Evolutionary conservation across 2,113 vertebrate genomes (phyloP).

Genomic region (Actinemys pallida): DNA sequence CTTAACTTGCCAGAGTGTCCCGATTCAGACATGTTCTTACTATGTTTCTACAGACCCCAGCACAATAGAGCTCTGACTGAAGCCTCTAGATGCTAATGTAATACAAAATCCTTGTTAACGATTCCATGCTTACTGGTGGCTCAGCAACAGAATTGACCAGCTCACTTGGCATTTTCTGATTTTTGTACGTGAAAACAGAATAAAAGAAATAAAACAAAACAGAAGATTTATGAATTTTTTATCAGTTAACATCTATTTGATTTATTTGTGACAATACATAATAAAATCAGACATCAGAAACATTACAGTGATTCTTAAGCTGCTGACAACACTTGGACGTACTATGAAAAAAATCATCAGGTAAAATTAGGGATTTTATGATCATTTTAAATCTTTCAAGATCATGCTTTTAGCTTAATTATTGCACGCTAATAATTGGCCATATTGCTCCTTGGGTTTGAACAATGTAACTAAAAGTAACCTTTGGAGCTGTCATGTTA

Average conservation of each 20-base stretch:
- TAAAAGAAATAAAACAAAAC: neutral
- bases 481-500: constrained; percentile 78
- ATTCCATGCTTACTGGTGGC: neutral
- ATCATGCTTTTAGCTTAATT: constrained; percentile 75
- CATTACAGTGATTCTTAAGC: neutral
- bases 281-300: neutral
- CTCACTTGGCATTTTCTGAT: neutral
- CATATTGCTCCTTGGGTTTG: constrained; percentile 55
- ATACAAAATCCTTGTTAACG: neutral
- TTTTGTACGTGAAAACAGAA: neutral
- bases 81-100: neutral
- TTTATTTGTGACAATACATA: neutral
- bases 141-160: neutral
- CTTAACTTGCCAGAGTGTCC: neutral
- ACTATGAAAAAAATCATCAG: constrained; percentile 12
- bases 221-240: neutral
- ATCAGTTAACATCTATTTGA: neutral
- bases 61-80: neutral
- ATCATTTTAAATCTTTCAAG: constrained; percentile 50
- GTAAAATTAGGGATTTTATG: constrained; percentile 22
- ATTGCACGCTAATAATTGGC: constrained; percentile 65
- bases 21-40: neutral
- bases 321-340: neutral
- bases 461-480: constrained; percentile 72
- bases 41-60: neutral